phyloP scores from a whole-genome alignment of 2,113 vertebrate genomes.

The Chamaetylas fuelleborni region DNA sequence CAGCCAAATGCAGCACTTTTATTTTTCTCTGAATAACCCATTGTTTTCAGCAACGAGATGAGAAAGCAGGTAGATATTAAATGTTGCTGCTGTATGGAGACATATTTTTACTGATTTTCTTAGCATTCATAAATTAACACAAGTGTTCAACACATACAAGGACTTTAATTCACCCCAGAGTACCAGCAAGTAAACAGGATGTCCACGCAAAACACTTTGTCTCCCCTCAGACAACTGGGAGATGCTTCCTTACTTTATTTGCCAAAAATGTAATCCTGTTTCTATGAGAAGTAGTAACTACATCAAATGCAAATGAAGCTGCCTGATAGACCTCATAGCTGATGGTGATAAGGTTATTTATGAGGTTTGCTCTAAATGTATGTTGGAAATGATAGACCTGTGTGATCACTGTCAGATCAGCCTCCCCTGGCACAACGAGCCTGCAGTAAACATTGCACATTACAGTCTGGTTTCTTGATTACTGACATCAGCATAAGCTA shows the following conservation, averaged over 20 bases:
- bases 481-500: not conserved
- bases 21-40: not conserved
- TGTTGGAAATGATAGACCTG: not conserved
- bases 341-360: not conserved
- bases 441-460: not conserved
- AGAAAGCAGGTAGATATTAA: not conserved
- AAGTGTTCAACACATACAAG: not conserved
- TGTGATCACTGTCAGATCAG: not conserved
- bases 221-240: not conserved
- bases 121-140: not conserved
- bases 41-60: not conserved
- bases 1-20: not conserved
- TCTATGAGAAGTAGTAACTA: not conserved
- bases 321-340: not conserved
- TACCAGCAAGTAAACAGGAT: not conserved
- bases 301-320: not conserved
- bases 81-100: not conserved
- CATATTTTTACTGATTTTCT: not conserved
- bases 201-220: not conserved
- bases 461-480: not conserved
- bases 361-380: not conserved
- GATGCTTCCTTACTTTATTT: not conserved
- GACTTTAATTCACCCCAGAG: not conserved
- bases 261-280: not conserved
- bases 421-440: accelerated